phyloP scores from a whole-genome alignment of 1,140 invertebrate species.

The Drosophila bocqueti region DNA sequence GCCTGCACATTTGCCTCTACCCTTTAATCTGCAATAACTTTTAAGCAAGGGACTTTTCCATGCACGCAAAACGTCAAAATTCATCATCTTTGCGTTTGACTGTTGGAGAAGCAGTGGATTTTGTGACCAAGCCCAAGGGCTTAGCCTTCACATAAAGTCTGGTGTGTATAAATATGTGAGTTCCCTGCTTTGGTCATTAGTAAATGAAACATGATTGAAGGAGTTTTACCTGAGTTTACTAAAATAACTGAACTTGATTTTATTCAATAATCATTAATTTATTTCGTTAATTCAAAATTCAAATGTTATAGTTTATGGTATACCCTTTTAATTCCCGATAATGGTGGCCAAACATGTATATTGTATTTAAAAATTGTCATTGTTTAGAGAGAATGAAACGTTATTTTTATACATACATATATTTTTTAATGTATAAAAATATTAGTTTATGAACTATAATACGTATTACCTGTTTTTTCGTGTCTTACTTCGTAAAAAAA shows the following conservation, averaged over 20 bases:
- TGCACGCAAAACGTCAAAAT: slow-evolving; percentile 77
- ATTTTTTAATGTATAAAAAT: too few species aligned
- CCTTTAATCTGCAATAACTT: slow-evolving; percentile 81
- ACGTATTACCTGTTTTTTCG: too few species aligned
- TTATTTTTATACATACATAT: too few species aligned
- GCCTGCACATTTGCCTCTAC: slow-evolving; percentile 61
- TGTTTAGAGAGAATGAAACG: too few species aligned
- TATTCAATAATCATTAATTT: neutral
- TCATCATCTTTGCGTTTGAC: slow-evolving; percentile 62
- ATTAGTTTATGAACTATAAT: too few species aligned
- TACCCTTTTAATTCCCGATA: too few species aligned
- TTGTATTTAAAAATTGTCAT: neutral
- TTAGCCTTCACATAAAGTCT: slow-evolving; percentile 12
- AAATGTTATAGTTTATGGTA: too few species aligned
- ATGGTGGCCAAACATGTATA: neutral
- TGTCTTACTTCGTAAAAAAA: too few species aligned
- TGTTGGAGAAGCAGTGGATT: slow-evolving; percentile 17
- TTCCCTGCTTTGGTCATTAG: slow-evolving; percentile 14
- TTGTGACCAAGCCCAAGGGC: slow-evolving; percentile 29
- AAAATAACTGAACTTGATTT: neutral
- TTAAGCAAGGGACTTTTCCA: slow-evolving; percentile 79
- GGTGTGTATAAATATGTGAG: neutral
- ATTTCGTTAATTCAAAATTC: neutral
- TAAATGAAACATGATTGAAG: slow-evolving; percentile 15
- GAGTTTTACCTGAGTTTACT: too few species aligned